Base-by-base conservation (phyloP, 2,797 vertebrate genomes). In the Pipistrellus pipistrellus region DNA sequence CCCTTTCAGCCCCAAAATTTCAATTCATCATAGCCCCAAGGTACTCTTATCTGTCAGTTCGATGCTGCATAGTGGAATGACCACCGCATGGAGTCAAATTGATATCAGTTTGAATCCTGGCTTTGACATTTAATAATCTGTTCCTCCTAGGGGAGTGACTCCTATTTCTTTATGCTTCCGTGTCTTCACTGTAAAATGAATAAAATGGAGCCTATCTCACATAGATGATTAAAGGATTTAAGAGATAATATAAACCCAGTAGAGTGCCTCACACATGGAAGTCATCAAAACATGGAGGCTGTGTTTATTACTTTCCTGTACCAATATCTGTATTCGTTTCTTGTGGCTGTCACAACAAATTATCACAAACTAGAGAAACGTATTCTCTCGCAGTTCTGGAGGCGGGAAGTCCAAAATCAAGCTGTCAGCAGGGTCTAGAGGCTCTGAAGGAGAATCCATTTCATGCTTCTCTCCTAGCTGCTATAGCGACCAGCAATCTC, bases 61-160 rank as follows among this genome's bases (percentile, higher is more conserved):
- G 4, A 23, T 59, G 20, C 23, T 68, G 27, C 32, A 20, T n/a
- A 4, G 1, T 68, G n/a, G 41, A 94, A 77, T 44, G 53, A 69
- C 59, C 62, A 23, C 30, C 75, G 30, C 14, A 46, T 18, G 3
- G 23, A 80, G 21, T 75, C 23, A 80, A 83, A 68, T 20, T 48
- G 15, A 30, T 68, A 38, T 14, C 30, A 46, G 21, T 88, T 76
- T 85, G 71, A 75, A 53, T 84, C 46, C 25, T 30, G 20, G 44
- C 25, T 94, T 78, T 85, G 62, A 73, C 35, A 32, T 73, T 82
- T 92, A 85, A 25, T 95, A 17, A 17, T 57, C 25, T 94, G 23
- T 77, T 41, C 27, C 30, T 81, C 35, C 30, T 7, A 41, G 59
- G 17, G 55, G 51, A 78, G 30, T 82, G 41, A 48, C 27, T 18